Evolutionary conservation across 2,113 vertebrate species (phyloP), one percentile per base, ranked within the genome.

Genomic region (Chroicocephalus ridibundus): DNA sequence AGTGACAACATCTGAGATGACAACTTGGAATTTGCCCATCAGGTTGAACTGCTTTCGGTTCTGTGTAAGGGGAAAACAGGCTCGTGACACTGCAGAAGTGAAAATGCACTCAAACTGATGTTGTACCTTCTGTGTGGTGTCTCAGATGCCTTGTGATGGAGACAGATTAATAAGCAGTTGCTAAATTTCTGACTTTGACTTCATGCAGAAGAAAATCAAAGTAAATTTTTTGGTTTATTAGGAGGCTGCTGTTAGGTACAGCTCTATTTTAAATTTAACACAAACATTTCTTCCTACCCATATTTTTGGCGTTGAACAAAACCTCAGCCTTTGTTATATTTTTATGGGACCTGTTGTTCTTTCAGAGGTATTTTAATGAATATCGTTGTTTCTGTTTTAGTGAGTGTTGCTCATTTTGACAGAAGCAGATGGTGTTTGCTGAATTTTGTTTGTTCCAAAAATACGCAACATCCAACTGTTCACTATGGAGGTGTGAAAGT

Each of bases 381-480:
- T 68, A 72, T 82, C 91, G 52, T 95, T 95, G n/a, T 58, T 79
- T 82, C 95, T 65, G 25, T 64, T 95, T 75, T 68, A 94, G 86
- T 2, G 0, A 92, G 65, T 65, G 88, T 92, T 97, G 90, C 82
- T 97, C 90, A 86, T 65, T 94, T 92, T 90, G 36, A 69, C 40
- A 52, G 91, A 96, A 96, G 84, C 97, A 98, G 98, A 96, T 97
- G 97, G 96, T 88, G 72, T 89, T 96, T 81, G 86, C 86, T 40
- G 80, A 88, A 75, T 86, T 86, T 94, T 96, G 42, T 96, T 96
- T 96, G 91, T 92, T 97, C 82, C 94, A 93, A 93, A 98, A 97
- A 97, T 32, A 91, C 90, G 81, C 91, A 92, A 62, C 19, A 66
- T 66, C 82, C 87, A 94, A 96, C 92, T 95, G 91, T 91, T 94